Conservation (phyloP, 2,113 vertebrate species). For the Oceanodroma tethys region DNA sequence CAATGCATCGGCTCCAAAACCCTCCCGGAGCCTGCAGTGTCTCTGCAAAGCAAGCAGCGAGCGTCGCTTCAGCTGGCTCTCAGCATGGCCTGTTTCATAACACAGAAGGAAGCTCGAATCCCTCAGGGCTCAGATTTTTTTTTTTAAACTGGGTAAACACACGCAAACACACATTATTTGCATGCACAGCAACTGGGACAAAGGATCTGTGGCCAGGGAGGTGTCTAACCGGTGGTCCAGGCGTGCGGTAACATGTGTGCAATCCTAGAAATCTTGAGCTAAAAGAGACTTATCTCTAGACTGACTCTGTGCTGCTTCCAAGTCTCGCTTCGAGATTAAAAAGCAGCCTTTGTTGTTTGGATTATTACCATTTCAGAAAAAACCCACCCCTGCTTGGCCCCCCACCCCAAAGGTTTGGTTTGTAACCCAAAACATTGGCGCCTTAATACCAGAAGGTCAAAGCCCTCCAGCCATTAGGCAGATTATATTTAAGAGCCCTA, state of each 20-base stretch:
- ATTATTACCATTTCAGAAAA: constrained; percentile 7
- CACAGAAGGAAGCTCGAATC: background rate
- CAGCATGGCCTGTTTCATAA: background rate
- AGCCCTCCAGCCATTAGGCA: constrained; percentile 9
- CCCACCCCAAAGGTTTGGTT: background rate
- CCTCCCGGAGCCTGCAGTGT: background rate
- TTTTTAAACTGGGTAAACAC: constrained; percentile 15
- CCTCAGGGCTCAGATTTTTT: constrained; percentile 41
- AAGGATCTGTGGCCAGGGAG: background rate
- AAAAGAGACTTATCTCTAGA: background rate
- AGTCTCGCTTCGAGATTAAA: background rate
- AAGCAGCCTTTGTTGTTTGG: constrained; percentile 31
- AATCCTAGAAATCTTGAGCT: constrained; percentile 10
- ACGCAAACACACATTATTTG: background rate
- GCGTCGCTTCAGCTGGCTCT: background rate
- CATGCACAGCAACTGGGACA: constrained; percentile 2
- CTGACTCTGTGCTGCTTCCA: constrained; percentile 9
- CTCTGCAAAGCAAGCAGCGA: background rate
- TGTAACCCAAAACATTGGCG: background rate
- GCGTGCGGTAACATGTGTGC: background rate
- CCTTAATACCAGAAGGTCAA: background rate
- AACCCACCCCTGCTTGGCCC: background rate
- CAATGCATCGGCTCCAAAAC: background rate
- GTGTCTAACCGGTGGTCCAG: constrained; percentile 10
- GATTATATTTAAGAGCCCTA: constrained; percentile 9